Conservation (phyloP, 53 echinoderm and acorn worm species). For the Apostichopus leukothele region DNA sequence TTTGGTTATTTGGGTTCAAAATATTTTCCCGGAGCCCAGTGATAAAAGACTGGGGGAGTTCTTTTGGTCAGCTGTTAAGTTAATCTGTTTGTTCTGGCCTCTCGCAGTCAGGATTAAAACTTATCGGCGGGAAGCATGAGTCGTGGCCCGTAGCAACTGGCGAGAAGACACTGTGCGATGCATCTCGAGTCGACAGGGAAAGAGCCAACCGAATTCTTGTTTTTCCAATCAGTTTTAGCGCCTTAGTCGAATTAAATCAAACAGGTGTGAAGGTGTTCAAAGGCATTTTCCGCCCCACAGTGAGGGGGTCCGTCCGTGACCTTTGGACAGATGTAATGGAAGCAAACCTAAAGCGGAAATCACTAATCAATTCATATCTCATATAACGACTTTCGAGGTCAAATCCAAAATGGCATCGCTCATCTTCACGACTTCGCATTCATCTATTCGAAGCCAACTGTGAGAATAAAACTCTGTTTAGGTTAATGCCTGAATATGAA, state of each 20-base stretch:
- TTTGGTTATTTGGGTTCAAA: slow-evolving; percentile 29
- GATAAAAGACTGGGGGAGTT: slow-evolving; percentile 27
- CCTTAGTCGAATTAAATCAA: slow-evolving; percentile 27
- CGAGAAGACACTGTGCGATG: slow-evolving; percentile 2
- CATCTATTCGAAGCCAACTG: no score
- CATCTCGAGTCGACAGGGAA: neutral
- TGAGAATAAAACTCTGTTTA: no score
- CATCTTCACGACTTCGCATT: no score
- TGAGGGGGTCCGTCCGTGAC: slow-evolving; percentile 40
- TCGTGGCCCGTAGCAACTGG: slow-evolving; percentile 3
- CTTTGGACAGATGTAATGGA: slow-evolving; percentile 10
- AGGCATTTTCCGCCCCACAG: slow-evolving; percentile 17
- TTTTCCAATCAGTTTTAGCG: slow-evolving; percentile 23
- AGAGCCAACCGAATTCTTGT: slow-evolving; percentile 11
- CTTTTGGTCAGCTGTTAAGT: slow-evolving; percentile 34
- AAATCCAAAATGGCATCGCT: neutral
- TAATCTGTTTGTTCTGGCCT: slow-evolving; percentile 24
- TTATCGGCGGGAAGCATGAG: slow-evolving; percentile 37
- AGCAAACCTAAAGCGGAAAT: slow-evolving; percentile 28
- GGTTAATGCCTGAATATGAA: no score
- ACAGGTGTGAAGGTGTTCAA: slow-evolving; percentile 45
- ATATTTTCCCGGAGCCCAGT: slow-evolving; percentile 5
- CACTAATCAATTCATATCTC: slow-evolving; percentile 20
- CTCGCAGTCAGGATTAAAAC: slow-evolving; percentile 26
- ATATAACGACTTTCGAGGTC: slow-evolving; percentile 17